phyloP scores from a whole-genome alignment of 2,888 invertebrate species.

The Lasioglossum morio region DNA sequence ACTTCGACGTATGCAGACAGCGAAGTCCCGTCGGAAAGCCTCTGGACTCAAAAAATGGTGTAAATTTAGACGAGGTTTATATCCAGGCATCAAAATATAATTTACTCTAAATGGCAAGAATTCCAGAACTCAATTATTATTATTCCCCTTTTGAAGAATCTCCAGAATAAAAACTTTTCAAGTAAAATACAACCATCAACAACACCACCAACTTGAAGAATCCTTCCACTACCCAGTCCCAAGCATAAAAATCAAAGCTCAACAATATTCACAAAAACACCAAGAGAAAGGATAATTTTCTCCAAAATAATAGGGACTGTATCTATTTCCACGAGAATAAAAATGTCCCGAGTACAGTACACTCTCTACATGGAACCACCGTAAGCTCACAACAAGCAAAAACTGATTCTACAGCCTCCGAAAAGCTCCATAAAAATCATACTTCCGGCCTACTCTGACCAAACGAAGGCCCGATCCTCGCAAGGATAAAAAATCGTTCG shows the following conservation, averaged over 20 bases:
- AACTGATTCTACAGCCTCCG: neutral
- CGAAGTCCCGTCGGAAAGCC: neutral
- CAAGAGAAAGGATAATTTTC: neutral
- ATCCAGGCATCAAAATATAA: too few relatives aligned
- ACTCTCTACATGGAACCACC: neutral
- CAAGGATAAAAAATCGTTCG: neutral
- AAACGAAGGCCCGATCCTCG: neutral
- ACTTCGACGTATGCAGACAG: neutral
- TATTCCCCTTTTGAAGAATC: neutral
- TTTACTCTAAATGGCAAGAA: neutral
- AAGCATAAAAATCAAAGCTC: neutral
- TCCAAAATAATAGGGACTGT: neutral
- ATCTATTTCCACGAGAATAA: neutral
- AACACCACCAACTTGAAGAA: neutral
- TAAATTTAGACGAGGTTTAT: too few relatives aligned
- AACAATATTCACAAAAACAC: neutral
- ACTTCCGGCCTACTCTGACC: neutral
- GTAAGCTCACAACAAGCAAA: neutral
- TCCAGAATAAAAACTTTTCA: neutral
- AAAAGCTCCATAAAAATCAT: neutral
- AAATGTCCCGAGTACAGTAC: neutral
- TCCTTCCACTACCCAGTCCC: neutral
- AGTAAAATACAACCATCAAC: neutral
- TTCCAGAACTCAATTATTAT: neutral
- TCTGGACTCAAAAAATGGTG: neutral